Evolutionary conservation across 2,113 vertebrate species (phyloP), one percentile per base, ranked within the genome.

Genomic region (Rhizomys pruinosus): DNA sequence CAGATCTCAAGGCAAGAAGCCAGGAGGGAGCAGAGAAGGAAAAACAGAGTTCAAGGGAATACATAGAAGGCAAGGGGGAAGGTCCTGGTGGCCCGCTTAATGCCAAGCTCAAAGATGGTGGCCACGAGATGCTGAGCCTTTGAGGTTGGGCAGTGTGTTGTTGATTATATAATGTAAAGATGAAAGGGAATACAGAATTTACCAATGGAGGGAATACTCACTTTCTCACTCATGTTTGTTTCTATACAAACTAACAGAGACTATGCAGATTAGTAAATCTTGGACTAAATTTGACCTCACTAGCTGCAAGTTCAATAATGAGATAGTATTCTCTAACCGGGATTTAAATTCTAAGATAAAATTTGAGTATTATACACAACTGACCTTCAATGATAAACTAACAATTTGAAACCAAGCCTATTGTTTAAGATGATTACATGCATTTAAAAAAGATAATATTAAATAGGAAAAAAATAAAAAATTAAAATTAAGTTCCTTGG

Each of bases 351-450:
- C 86, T 57, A 87, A 55, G 34, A 52, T 22, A 92, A 81, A 66
- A 80, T 39, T 47, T 72, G 44, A 87, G 32, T 80, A 63, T 64
- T 27, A 11, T 7, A 42, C 1, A 71, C 39, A 93, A 91, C 11
- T 93, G 59, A 97, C 10, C 39, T 42, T 77, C 77, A 87, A 57
- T 80, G 61, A 87, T 25, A 81, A 90, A 68, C 13, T 29, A 89
- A 81, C 6, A 78, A 88, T 44, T 84, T 82, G 61, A 87, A 84
- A 66, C 71, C 19, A 87, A 81, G 11, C 72, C n/a, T 87, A 61
- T 11, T 61, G 39, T 64, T 87, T 32, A 84, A 91, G 86, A 90
- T 19, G 71, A 78, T 2, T 29, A 23, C 47, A 59, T 20, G 23
- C 34, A 37, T 73, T 90, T 86, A 7, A 7, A 93, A 72, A 85